Base-by-base conservation (phyloP, 2,888 invertebrate species). In the Phortica okadai region DNA sequence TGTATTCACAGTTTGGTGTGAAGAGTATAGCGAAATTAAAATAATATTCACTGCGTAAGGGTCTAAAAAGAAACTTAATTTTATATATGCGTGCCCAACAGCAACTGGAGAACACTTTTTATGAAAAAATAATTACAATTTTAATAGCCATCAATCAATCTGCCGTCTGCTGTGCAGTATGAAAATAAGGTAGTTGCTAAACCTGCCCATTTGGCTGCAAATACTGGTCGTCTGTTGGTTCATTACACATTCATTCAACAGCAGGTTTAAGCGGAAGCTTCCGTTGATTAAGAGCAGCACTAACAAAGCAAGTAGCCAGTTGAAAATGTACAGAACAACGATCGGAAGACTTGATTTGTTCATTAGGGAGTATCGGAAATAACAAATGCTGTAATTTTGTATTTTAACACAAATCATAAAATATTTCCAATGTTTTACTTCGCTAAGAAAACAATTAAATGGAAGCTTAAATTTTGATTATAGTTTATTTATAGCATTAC, bases 161-260 rank as follows among this genome's bases (percentile, higher is more conserved):
- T 81, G 74, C 50, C 73, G 69, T 75, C 75, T 69, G 80, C 75
- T 82, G 82, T 84, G 84, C 83, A 82, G 83, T 84, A 83, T 84
- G 84, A 84, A 83, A 82, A 82, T 84, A 83, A 83, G 83, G 83
- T 83, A 84, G 84, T 83, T 81, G 83, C 84, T 78, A 78, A 78
- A 78, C 78, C 80, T 80, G 78, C 80, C 76, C 79, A 80, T 80
- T 78, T 79, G 76, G 76, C 74, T 72, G 76, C 70, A 67, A 45
- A 8, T 21, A 21, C 59, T 44, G 74, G 69, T 41, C 70, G 69
- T 50, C 62, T 69, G 76, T 77, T 78, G 78, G 76, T 77, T 78
- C 76, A 78, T 78, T 78, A 78, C 76, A 76, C 78, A 78, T 72
- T 75, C 76, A 76, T 76, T 77, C 76, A 75, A 78, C 75, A 76